These are phyloP conservation scores for Cottus gobio DNA, from an alignment of 2,113 vertebrate species.

Conservation along the genomic window DNA sequence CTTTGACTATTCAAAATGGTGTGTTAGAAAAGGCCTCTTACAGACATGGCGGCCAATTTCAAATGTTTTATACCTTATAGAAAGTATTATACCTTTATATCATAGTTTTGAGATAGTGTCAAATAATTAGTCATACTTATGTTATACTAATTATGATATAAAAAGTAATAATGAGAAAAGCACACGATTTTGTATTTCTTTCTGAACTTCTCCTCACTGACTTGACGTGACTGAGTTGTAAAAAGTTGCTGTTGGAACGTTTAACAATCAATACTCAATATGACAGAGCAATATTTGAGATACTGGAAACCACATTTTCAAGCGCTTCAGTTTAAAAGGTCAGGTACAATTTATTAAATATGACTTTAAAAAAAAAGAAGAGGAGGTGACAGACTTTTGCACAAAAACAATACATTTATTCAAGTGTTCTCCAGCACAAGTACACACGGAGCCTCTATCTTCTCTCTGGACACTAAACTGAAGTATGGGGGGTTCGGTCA, in stretches of 20 bases:
- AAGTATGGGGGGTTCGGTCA: conserved; percentile 85
- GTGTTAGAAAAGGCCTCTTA: background rate
- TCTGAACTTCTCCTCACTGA: background rate
- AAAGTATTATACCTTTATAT: no score
- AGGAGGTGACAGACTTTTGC: conserved; percentile 73
- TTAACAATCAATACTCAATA: background rate
- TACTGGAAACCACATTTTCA: background rate
- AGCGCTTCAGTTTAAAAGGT: background rate
- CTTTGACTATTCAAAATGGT: background rate
- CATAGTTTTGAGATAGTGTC: no score
- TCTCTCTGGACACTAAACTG: conserved; percentile 93
- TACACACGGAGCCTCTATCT: conserved; percentile 94
- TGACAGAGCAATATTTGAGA: background rate
- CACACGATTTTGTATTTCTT: background rate
- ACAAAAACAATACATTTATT: conserved; percentile 99
- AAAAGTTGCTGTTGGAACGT: no score
- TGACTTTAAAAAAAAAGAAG: conserved; percentile 47
- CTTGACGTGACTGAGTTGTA: no score
- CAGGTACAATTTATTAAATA: background rate
- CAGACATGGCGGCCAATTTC: background rate
- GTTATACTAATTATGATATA: background rate
- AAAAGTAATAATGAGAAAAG: background rate
- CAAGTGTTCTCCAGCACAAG: conserved; percentile 99
- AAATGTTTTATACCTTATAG: background rate
- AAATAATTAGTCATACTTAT: background rate